Conservation (phyloP, 2,113 vertebrate genomes). For the Megaptera novaeangliae region DNA sequence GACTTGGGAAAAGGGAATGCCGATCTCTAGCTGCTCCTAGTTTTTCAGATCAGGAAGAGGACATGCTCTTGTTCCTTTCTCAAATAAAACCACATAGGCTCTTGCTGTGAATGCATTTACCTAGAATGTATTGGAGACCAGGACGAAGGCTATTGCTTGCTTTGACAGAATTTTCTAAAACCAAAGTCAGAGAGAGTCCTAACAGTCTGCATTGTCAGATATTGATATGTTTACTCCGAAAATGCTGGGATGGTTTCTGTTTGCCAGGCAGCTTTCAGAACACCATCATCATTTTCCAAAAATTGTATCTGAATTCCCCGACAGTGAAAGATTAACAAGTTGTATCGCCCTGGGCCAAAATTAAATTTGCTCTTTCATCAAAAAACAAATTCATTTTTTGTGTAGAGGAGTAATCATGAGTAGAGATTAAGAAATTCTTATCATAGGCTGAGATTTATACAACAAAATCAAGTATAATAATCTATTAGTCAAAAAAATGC, state of each 20-base stretch:
- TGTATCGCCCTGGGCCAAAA: background rate
- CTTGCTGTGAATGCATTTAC: background rate
- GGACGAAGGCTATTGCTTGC: background rate
- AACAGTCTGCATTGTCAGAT: background rate
- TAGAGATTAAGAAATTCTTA: background rate
- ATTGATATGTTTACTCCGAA: background rate
- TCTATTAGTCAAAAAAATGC: conserved; percentile 10
- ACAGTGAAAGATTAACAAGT: conserved; percentile 27
- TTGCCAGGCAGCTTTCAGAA: conserved; percentile 13
- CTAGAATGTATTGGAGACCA: background rate
- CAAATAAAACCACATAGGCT: background rate
- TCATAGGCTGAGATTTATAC: background rate
- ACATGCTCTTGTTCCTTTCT: background rate
- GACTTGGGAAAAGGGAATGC: background rate
- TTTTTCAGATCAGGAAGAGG: background rate
- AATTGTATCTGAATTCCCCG: background rate
- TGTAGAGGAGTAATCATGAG: background rate
- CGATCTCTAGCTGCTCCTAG: background rate
- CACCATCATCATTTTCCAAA: background rate
- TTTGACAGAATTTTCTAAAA: background rate
- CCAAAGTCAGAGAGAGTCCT: background rate
- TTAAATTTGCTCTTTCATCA: background rate
- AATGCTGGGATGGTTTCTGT: background rate
- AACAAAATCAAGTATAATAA: conserved; percentile 22
- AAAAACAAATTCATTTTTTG: background rate